Base-by-base conservation (phyloP, 2,797 vertebrate species). In the Ambastaia sidthimunki region DNA sequence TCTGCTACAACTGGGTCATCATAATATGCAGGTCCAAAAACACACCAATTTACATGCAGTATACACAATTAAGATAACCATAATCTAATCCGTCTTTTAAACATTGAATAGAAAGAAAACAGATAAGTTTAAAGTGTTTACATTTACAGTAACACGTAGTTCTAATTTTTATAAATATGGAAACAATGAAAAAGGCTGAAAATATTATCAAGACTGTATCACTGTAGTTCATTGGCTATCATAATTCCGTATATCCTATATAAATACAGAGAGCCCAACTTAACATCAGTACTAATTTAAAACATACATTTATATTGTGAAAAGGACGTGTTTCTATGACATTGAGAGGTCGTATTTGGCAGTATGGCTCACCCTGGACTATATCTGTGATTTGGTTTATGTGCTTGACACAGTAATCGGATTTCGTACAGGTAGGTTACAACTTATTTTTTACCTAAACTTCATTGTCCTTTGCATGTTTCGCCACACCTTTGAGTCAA, bases 1-100 rank as follows among this genome's bases (percentile, higher is more conserved):
- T 98, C 55, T 89, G 96, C 80, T 99, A 98, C 91, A 98, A 97
- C 90, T 94, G 94, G 91, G 92, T 96, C 47, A 90, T 96, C 85
- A 89, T 97, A 66, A 93, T 98, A 84, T 93, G 95, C 90, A 96
- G 97, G 97, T 99, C 31, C 15, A 76, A 68, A 15, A 62, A 57
- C 10, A 70, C 9, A 19, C 3, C 23, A 28, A 44, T 15, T 28
- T 47, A 4, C 18, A 50, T 25, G 23, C 44, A 28, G 21, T 10
- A 48, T 48, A 48, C 47, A 15, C 47, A 7, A 37, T 37, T 37
- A 37, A 7, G 10, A 44, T 11, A 2, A 44, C 10, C 41, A 10
- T 11, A 11, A 44, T 44, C 10, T 44, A 44, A 44, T 44, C 16
- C 10, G 16, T 50, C 13, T 9, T 48, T 50, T 50, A 50, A 18